These are phyloP conservation scores for Neomonachus schauinslandi DNA, from an alignment of 2,113 vertebrate genomes.

Conservation along the genomic window DNA sequence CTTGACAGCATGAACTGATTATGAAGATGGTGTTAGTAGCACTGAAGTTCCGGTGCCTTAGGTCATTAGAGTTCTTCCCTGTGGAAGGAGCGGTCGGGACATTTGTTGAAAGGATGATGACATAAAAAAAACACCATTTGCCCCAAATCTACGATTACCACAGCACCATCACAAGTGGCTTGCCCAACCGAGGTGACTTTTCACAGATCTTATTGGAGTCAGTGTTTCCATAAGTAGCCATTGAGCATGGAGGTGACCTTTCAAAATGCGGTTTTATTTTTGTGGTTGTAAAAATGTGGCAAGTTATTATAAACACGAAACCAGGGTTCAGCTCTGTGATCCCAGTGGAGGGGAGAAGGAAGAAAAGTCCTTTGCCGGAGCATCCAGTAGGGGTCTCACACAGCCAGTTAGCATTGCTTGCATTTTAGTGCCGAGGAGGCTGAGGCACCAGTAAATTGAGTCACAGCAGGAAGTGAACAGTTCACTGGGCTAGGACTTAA, in stretches of 20 bases:
- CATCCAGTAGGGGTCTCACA: neutral
- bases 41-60: neutral
- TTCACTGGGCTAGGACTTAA: neutral
- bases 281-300: neutral
- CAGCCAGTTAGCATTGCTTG: neutral
- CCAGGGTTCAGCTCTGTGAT: neutral
- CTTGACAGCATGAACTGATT: constrained; percentile 37
- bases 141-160: neutral
- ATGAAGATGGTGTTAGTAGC: constrained; percentile 28
- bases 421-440: neutral
- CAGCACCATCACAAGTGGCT: neutral
- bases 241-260: neutral
- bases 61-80: neutral
- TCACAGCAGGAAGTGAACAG: neutral
- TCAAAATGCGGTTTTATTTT: neutral
- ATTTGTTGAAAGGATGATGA: constrained; percentile 37
- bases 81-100: constrained; percentile 19
- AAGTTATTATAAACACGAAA: neutral
- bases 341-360: neutral
- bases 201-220: neutral
- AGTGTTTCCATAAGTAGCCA: neutral
- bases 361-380: neutral
- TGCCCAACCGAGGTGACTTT: neutral
- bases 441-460: neutral
- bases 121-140: neutral